Percentiles rank a stretch among this genome's conserved stretches.
Conservation (phyloP, 1,140 invertebrate species). For the Drosophila guanche region DNA sequence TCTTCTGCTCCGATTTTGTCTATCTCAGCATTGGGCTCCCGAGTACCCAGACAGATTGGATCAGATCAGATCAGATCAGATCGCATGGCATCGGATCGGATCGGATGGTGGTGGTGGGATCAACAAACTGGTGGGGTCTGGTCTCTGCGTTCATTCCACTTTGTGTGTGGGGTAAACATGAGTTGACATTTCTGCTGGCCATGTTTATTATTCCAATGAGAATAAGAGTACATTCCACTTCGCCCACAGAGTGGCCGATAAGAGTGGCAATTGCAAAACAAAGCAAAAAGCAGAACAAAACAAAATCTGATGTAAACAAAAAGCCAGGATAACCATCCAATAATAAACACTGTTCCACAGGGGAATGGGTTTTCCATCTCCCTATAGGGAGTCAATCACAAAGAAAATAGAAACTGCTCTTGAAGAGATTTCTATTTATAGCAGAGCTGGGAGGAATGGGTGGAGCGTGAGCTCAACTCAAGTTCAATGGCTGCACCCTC, state of each 20-base stretch:
- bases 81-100: background rate
- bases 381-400: constrained; percentile 31
- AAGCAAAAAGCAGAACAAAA: constrained; percentile 13
- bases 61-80: constrained; percentile 7
- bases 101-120: constrained; percentile 38
- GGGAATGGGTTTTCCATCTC: background rate
- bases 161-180: constrained; percentile 44
- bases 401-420: constrained; percentile 13
- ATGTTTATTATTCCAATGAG: constrained; percentile 45
- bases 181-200: constrained; percentile 51
- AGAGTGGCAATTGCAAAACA: constrained; percentile 25
- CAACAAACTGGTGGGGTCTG: constrained; percentile 54
- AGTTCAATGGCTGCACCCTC: constrained; percentile 40
- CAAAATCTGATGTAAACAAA: constrained; percentile 26
- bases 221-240: constrained; percentile 21
- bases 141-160: constrained; percentile 30
- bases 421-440: constrained; percentile 48
- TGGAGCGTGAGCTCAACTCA: too few relatives aligned
- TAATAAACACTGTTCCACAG: constrained; percentile 36
- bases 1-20: background rate
- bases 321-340: constrained; percentile 24
- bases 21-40: constrained; percentile 22
- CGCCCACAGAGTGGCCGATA: constrained; percentile 57
- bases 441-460: constrained; percentile 21
- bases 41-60: background rate